Evolutionary conservation across 2,113 vertebrate species (phyloP).

Genomic region (Diadophis punctatus): DNA sequence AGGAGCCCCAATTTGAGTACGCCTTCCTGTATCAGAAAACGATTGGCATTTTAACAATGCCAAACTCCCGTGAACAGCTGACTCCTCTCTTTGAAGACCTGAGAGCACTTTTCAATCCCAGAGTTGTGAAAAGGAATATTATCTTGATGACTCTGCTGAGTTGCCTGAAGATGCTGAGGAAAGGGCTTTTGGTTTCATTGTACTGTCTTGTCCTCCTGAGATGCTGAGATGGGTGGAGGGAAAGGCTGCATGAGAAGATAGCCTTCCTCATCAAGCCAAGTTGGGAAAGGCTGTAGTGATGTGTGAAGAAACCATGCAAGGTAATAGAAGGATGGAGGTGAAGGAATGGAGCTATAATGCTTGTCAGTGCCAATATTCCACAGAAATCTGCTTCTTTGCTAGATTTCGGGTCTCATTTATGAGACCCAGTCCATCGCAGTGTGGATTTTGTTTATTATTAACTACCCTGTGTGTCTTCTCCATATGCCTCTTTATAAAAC

Average conservation of each 20-base stretch:
- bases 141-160: not conserved
- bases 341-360: not conserved
- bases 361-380: not conserved
- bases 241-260: not conserved
- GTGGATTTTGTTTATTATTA: not conserved
- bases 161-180: not conserved
- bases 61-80: not conserved
- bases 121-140: not conserved
- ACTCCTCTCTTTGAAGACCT: not conserved
- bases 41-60: not conserved
- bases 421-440: not conserved
- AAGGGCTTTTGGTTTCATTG: not conserved
- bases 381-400: not conserved
- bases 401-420: not conserved
- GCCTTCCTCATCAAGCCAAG: not conserved
- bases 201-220: too few species aligned
- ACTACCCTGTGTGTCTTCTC: not conserved
- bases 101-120: not conserved
- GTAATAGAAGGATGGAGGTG: not conserved
- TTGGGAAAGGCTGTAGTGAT: not conserved
- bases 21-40: not conserved
- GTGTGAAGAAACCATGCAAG: not conserved
- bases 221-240: not conserved
- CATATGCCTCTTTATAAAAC: constrained; percentile 10
- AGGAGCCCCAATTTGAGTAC: too few species aligned